These are phyloP conservation scores for Troglohyphantes excavatus DNA, from an alignment of 2,888 invertebrate genomes.

Conservation along the genomic window DNA sequence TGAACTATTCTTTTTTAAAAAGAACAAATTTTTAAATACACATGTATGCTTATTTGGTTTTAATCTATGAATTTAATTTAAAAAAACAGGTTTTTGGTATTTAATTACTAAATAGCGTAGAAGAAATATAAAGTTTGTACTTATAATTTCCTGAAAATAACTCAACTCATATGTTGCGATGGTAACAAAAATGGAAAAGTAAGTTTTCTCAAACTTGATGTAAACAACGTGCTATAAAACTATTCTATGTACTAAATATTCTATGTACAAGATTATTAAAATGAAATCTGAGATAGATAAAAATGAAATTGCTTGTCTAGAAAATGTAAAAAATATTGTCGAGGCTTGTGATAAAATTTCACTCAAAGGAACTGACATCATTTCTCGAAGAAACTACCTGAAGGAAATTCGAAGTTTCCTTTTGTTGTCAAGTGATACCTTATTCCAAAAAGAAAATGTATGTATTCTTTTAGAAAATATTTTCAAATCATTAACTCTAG, in stretches of 20 bases:
- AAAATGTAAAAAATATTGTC: neutral
- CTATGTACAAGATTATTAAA: neutral
- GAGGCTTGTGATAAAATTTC: constrained; percentile 36
- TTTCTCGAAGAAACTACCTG: constrained; percentile 17
- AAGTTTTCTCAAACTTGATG: neutral
- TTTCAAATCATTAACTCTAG: neutral
- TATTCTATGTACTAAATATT: neutral
- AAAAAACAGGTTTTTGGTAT: too few relatives aligned
- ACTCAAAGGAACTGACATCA: constrained; percentile 3
- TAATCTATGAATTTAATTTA: too few relatives aligned
- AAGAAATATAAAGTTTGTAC: too few relatives aligned
- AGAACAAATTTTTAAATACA: too few relatives aligned
- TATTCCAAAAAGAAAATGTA: neutral
- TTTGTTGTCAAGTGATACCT: neutral
- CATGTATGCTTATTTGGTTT: too few relatives aligned
- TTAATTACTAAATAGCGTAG: too few relatives aligned
- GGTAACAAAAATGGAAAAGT: constrained; percentile 27
- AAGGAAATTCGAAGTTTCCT: constrained; percentile 35
- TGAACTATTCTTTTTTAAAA: too few relatives aligned
- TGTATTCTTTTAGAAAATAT: neutral
- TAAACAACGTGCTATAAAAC: neutral
- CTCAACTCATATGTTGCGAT: constrained; percentile 34
- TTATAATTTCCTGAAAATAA: neutral
- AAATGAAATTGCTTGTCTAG: neutral
- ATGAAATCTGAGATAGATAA: neutral